Base-by-base conservation (phyloP, 1,140 invertebrate species). In the Palaemon carinicauda region DNA sequence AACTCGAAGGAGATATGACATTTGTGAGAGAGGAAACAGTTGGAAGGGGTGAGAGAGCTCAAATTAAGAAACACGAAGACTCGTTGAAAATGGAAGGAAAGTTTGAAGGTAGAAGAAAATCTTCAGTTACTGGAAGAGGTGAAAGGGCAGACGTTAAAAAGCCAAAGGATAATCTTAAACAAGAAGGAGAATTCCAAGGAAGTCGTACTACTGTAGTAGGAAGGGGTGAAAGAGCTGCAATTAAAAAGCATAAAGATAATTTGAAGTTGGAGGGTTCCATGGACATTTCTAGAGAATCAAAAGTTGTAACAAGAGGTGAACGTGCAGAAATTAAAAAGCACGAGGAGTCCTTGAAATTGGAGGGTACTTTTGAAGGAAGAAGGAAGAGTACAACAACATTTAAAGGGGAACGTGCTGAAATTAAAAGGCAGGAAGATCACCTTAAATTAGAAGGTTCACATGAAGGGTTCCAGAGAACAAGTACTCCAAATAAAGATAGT, bases 281-380 rank as follows among this genome's bases (percentile, higher is more conserved):
- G 41, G 41, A 88, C 14, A 71, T 84, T 15, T 41, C 73, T 21
- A 84, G 60, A 41, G 82, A 84, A 65, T 65, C 82, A 10, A 93
- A n/a, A 7, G 27, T 33, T 24, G 73, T 83, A 14, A 41, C 54
- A 21, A 85, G 69, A 27, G 88, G 88, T 14, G 54, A 86, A 27
- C 92, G 77, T 7, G 91, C 91, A 1, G 88, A 91, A 5, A 89
- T 92, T 27, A 91, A 91, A n/a, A 90, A 89, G 83, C 90, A 93
- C 87, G 89, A 91, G 87, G 93, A 93, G 80, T 92, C 93, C 89
- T 90, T 95, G 1, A 90, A 91, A 9, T 93, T 94, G 7, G 95
- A 95, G 90, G 95, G 77, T 41, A 85, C 33, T 31, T 89, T 88
- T 50, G 87, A 89, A 53, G 85, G 87, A 24, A 87, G 65, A 31